Conservation (phyloP, 2,797 vertebrate species). For the Poecile montanus region DNA sequence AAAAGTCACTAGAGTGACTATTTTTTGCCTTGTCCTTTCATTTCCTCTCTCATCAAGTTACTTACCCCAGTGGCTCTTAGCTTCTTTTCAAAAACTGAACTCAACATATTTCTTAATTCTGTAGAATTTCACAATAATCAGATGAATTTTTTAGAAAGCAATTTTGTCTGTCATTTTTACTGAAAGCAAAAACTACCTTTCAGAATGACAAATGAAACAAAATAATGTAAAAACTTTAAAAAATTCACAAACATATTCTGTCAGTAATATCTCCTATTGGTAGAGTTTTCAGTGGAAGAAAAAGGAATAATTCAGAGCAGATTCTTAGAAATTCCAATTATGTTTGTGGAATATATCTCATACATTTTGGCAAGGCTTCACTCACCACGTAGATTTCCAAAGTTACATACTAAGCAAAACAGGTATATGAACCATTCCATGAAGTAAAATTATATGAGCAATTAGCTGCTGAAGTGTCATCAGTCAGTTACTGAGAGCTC, state of each 20-base stretch:
- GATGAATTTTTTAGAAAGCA: not conserved
- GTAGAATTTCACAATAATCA: not conserved
- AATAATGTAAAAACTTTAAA: not conserved
- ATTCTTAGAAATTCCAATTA: slow-evolving; percentile 1
- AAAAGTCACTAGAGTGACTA: not conserved
- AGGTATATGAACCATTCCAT: slow-evolving; percentile 27
- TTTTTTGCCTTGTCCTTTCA: not conserved
- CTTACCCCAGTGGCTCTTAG: not conserved
- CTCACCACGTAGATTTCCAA: not conserved
- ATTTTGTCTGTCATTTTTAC: not conserved
- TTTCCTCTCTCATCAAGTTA: not conserved
- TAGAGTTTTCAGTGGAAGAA: not conserved
- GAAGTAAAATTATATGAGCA: slow-evolving; percentile 58
- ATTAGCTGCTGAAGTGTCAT: slow-evolving; percentile 68
- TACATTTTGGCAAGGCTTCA: slow-evolving; percentile 42
- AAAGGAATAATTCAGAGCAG: not conserved
- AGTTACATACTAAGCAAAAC: not conserved
- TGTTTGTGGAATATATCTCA: not conserved
- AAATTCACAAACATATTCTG: not conserved
- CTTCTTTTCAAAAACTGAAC: not conserved
- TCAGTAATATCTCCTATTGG: not conserved
- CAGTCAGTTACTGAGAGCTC: slow-evolving; percentile 55
- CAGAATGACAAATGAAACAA: slow-evolving; percentile 26
- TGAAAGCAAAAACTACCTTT: not conserved
- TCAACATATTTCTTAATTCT: not conserved